phyloP scores from a whole-genome alignment of 2,113 vertebrate species.

The Chaetodon auriga region DNA sequence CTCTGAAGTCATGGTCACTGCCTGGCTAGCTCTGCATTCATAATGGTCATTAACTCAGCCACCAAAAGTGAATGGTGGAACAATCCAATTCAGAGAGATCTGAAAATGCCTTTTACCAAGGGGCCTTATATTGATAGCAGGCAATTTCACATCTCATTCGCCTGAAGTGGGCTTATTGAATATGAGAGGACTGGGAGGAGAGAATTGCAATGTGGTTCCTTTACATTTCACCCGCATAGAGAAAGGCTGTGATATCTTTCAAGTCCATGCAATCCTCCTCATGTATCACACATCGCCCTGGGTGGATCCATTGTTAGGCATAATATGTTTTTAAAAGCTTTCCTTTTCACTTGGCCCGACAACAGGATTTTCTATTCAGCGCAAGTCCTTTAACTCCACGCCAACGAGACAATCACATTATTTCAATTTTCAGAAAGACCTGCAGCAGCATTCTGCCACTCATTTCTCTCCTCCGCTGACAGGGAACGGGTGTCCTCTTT shows the following conservation, averaged over 20 bases:
- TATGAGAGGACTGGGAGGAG: slow-evolving; percentile 67
- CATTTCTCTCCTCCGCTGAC: slow-evolving; percentile 33
- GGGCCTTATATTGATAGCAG: slow-evolving; percentile 72
- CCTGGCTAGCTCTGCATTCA: slow-evolving; percentile 73
- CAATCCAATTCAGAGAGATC: slow-evolving; percentile 76
- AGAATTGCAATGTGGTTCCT: slow-evolving; percentile 65
- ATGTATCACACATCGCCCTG: slow-evolving; percentile 58
- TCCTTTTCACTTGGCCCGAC: slow-evolving; percentile 47
- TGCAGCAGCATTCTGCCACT: slow-evolving; percentile 45
- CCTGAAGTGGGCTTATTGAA: slow-evolving; percentile 79
- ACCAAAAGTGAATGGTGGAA: slow-evolving; percentile 77
- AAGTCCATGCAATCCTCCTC: slow-evolving; percentile 47
- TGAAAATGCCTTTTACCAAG: slow-evolving; percentile 77
- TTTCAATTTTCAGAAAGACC: slow-evolving; percentile 65
- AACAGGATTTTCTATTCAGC: slow-evolving; percentile 69
- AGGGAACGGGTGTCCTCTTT: slow-evolving; percentile 18
- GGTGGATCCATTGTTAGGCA: slow-evolving; percentile 67
- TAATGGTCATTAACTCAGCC: slow-evolving; percentile 78
- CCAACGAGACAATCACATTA: slow-evolving; percentile 61
- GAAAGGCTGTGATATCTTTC: slow-evolving; percentile 57
- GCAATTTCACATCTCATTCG: slow-evolving; percentile 84
- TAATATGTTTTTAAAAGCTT: slow-evolving; percentile 77
- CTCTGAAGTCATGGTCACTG: slow-evolving; percentile 65
- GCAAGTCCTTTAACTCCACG: slow-evolving; percentile 55
- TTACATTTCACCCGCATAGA: slow-evolving; percentile 70